These are phyloP conservation scores for Trachelus troglodyta DNA, from an alignment of 2,888 invertebrate genomes.

Conservation along the genomic window DNA sequence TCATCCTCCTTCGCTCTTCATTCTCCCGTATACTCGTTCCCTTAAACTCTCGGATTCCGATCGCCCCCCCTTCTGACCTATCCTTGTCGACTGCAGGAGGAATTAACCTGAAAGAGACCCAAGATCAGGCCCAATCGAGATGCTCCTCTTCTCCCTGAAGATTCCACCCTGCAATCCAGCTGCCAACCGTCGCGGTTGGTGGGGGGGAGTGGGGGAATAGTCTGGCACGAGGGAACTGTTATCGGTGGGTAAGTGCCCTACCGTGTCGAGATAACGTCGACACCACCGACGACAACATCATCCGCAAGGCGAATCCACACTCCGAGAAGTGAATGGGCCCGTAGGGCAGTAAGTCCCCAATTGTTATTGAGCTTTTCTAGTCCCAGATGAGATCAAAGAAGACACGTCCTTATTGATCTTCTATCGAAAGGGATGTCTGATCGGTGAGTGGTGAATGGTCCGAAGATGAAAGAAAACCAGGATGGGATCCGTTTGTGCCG, in stretches of 20 bases:
- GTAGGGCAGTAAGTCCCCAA: not conserved
- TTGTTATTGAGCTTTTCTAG: not conserved
- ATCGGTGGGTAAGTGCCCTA: constrained; percentile 64
- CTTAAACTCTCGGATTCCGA: not conserved
- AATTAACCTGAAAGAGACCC: not conserved
- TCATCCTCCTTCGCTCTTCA: not conserved
- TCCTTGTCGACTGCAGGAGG: not conserved
- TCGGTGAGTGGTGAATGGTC: not conserved
- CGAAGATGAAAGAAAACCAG: not conserved
- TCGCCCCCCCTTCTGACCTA: not conserved
- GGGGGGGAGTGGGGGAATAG: not conserved
- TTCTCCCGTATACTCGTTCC: not conserved
- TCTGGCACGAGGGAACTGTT: constrained; percentile 40
- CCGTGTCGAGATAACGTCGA: constrained; percentile 63
- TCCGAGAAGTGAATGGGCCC: not conserved
- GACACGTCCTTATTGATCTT: not conserved
- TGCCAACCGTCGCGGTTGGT: not conserved
- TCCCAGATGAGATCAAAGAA: not conserved
- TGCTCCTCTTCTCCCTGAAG: not conserved
- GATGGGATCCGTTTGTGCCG: not conserved
- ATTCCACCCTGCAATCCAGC: not conserved
- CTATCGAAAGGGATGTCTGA: not conserved
- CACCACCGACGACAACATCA: constrained; percentile 64
- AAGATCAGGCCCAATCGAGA: not conserved
- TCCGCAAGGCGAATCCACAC: constrained; percentile 3